Base-by-base conservation (phyloP, 2,888 invertebrate genomes). In the Lithophane semibrunnea region DNA sequence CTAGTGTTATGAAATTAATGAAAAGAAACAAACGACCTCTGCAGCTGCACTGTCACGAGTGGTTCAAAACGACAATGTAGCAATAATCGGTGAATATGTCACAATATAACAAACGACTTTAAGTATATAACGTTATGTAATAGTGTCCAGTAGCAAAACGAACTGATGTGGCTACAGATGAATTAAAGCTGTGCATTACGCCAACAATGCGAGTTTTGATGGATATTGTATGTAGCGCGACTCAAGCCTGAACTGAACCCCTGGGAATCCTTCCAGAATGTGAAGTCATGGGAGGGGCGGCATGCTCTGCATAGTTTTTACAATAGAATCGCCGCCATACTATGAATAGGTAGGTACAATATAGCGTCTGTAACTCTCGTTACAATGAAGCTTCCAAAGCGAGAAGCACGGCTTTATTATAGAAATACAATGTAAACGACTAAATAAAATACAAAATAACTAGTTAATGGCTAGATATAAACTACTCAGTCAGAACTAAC, bases 211-310 rank as follows among this genome's bases (percentile, higher is more conserved):
- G 73, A 84, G 73, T 68, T 82, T 76, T 75, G 70, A 79, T 86
- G 77, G 77, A 49, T 79, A 72, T 79, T 77, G 69, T 79, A 82
- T 68, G 54, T 66, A 82, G 82, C 77, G 79, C 73, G 67, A 66
- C 72, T 79, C 61, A 81, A 82, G 81, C 82, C 73, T 74, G 75
- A 60, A 65, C 71, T 44, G 80, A 85, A 75, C 78, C 80, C 80
- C 79, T 81, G 84, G 83, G 84, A 87, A 86, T 84, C 75, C 86
- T 86, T 86, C 77, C 80, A 84, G 83, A 86, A 77, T 72, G 81
- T 82, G 72, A 79, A 76, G 83, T 86, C 82, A 75, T 82, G 92
- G 94, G 93, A 92, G 92, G 90, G 93, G 92, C 91, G 88, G 89
- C 91, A 91, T 90, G 90, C 90, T 92, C 88, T 88, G 88, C 88